phyloP scores from a whole-genome alignment of 2,888 invertebrate genomes.

The Philereme transversata region DNA sequence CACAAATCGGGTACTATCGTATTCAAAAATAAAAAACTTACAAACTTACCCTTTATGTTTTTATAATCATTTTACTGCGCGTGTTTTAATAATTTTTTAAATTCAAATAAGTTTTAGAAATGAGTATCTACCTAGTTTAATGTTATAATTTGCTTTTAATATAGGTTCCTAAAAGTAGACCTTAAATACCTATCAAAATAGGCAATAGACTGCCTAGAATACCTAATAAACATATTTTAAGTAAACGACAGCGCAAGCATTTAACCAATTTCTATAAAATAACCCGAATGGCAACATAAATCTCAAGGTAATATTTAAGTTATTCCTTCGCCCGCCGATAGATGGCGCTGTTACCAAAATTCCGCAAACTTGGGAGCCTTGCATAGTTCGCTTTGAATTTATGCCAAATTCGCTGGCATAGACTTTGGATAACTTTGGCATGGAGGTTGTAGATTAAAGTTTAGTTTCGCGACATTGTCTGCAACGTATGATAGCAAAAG shows the following conservation, averaged over 20 bases:
- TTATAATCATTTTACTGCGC: too few relatives aligned
- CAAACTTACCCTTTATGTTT: too few relatives aligned
- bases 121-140: too few relatives aligned
- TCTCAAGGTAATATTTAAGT: constrained; percentile 34
- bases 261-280: constrained; percentile 33
- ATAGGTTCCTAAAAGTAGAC: too few relatives aligned
- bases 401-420: constrained; percentile 40
- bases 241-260: background rate
- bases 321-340: constrained; percentile 41
- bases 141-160: too few relatives aligned
- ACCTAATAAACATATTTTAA: background rate
- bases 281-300: constrained; percentile 34
- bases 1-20: too few relatives aligned
- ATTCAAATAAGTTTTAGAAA: too few relatives aligned
- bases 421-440: constrained; percentile 34
- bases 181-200: too few relatives aligned
- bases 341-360: constrained; percentile 44
- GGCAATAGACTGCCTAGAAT: too few relatives aligned
- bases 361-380: constrained; percentile 27
- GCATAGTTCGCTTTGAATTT: constrained; percentile 45
- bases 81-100: too few relatives aligned
- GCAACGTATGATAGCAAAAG: constrained; percentile 30
- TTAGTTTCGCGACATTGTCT: constrained; percentile 35
- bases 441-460: constrained; percentile 45
- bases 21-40: too few relatives aligned